These are phyloP conservation scores for Choreutis nemorana DNA, from an alignment of 2,888 invertebrate genomes.

Conservation along the genomic window DNA sequence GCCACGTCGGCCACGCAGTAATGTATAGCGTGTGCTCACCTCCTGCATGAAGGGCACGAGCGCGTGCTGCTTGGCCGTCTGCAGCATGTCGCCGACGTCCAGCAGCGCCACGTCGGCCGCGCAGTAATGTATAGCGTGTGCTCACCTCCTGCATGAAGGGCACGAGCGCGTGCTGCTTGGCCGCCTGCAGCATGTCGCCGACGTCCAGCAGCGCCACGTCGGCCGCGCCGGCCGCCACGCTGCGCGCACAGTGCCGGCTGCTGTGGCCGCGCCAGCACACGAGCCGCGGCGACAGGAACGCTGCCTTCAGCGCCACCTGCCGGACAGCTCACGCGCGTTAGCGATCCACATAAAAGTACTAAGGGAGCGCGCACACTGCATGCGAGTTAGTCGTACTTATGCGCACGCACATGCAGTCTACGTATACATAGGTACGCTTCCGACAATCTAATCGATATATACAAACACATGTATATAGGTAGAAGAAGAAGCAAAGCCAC, in stretches of 20 bases:
- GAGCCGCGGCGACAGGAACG: slow-evolving; percentile 82
- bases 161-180: slow-evolving; percentile 38
- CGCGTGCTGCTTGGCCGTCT: slow-evolving; percentile 38
- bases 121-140: slow-evolving; percentile 72
- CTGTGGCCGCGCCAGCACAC: slow-evolving; percentile 85
- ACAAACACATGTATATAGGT: too few species aligned
- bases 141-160: slow-evolving; percentile 71
- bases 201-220: slow-evolving; percentile 94
- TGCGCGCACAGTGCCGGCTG: slow-evolving; percentile 86
- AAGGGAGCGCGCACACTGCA: too few species aligned
- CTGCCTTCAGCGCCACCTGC: slow-evolving; percentile 86
- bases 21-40: slow-evolving; percentile 77
- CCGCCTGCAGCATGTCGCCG: slow-evolving; percentile 79
- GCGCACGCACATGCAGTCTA: too few species aligned
- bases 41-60: slow-evolving; percentile 57
- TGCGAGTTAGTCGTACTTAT: too few species aligned
- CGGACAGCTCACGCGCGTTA: slow-evolving; percentile 4
- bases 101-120: slow-evolving; percentile 86
- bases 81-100: slow-evolving; percentile 91
- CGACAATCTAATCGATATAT: too few species aligned
- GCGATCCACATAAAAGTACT: not conserved
- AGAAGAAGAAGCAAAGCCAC: too few species aligned
- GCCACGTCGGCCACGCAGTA: slow-evolving; percentile 82
- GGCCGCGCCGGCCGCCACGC: slow-evolving; percentile 70
- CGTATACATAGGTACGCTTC: too few species aligned